Base-by-base conservation (phyloP, 1,140 invertebrate species). In the Andrena cerasifolii region DNA sequence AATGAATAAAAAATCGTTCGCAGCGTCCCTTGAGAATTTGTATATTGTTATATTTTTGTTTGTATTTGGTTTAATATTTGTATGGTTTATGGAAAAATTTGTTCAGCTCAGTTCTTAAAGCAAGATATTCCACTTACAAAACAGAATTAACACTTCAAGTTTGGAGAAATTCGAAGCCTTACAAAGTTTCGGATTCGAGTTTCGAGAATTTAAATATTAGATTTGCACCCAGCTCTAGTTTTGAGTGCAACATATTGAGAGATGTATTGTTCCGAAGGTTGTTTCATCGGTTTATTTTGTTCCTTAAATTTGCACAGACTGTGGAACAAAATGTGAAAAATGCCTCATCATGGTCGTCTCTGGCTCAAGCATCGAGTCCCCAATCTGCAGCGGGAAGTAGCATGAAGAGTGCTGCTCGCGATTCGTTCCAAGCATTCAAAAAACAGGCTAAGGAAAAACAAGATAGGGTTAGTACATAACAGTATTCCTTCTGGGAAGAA, bases 391-490 rank as follows among this genome's bases (percentile, higher is more conserved):
- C 93, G 90, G 87, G 94, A 90, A 89, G 94, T 92, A 95, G 93
- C 81, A 95, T 95, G 91, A 89, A 95, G 93, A 92, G 83, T 62
- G 88, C 93, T 80, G 91, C 95, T 90, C 79, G 95, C 93, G 90
- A 97, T 84, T 94, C 94, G 79, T 96, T 96, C 86, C 94, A 97
- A 93, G 95, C 96, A 80, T 99, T 99, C 91, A 97, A 97, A 89
- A 98, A 98, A 89, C 96, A 98, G 93, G 98, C 98, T 10, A 97
- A 98, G 91, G 98, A 99, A 92, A 98, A 99, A 90, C 95, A 96
- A 75, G 97, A 99, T 92, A 94, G 97, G 88, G 95, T 95, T 91
- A 91, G 90, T 86, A 66, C 0, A 10, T n/a, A 51, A 40, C 28
- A 61, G 8, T 36, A 18, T 33, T 36, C 24, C 14, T 43, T 16